Evolutionary conservation across 92 coral and sea anemone genomes (phyloP).

Genomic region (Porites lobata): DNA sequence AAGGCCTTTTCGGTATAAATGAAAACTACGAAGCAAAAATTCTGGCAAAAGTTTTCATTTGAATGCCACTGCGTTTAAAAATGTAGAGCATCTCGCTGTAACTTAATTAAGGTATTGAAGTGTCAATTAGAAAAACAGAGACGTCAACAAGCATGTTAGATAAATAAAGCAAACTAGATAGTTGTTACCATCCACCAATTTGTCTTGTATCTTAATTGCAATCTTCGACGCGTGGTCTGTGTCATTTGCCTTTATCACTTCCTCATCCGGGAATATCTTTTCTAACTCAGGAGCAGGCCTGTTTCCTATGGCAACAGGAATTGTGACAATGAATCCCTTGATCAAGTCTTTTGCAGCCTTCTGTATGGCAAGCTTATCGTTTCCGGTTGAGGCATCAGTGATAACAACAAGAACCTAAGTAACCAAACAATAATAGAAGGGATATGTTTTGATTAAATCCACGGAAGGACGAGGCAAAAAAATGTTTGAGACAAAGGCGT

Average conservation of each 20-base stretch:
- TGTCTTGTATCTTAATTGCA: slow-evolving; percentile 57
- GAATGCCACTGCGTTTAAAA: too few relatives aligned
- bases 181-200: slow-evolving; percentile 14
- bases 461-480: too few relatives aligned
- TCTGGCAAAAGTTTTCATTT: too few relatives aligned
- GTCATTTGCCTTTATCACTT: slow-evolving; percentile 58
- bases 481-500: not conserved
- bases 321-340: slow-evolving; percentile 61
- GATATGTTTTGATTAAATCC: too few relatives aligned
- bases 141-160: too few relatives aligned
- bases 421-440: not conserved
- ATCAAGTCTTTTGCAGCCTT: slow-evolving; percentile 70
- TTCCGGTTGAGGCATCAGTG: slow-evolving; percentile 82
- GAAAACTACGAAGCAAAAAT: too few relatives aligned
- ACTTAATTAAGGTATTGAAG: too few relatives aligned
- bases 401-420: slow-evolving; percentile 73
- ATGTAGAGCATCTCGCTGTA: too few relatives aligned
- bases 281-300: slow-evolving; percentile 73
- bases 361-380: slow-evolving; percentile 76
- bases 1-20: too few relatives aligned
- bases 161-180: too few relatives aligned
- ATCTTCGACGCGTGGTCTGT: slow-evolving; percentile 67
- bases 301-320: slow-evolving; percentile 88
- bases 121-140: too few relatives aligned
- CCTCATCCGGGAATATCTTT: slow-evolving; percentile 75